Evolutionary conservation across 2,797 vertebrate genomes (phyloP).

Genomic region (Anas bernieri): DNA sequence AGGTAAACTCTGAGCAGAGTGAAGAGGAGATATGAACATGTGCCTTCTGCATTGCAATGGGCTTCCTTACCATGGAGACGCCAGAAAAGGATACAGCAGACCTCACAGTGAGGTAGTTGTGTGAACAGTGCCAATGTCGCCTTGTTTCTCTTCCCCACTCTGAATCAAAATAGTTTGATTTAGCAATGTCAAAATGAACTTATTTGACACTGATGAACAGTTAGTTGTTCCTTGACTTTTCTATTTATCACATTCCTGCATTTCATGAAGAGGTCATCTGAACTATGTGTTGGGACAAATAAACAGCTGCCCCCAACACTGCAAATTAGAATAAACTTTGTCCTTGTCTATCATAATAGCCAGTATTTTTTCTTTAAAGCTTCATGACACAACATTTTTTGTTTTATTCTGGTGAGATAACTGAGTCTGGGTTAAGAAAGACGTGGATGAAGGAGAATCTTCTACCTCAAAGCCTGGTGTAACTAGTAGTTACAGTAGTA

Average conservation of each 20-base stretch:
- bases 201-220: not conserved
- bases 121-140: rapidly evolving
- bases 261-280: not conserved
- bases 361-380: not conserved
- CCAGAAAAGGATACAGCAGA: not conserved
- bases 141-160: not conserved
- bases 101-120: rapidly evolving
- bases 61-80: not conserved
- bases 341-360: rapidly evolving
- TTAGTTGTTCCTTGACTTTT: not conserved
- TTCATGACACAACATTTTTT: not conserved
- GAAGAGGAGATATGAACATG: rapidly evolving
- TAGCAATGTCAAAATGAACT: not conserved
- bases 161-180: not conserved
- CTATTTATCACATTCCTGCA: not conserved
- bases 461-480: not conserved
- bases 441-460: not conserved
- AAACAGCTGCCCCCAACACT: not conserved
- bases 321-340: not conserved
- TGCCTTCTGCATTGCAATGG: not conserved
- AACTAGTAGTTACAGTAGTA: not conserved
- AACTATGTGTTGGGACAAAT: not conserved
- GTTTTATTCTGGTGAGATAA: not conserved
- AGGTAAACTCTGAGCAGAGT: not conserved
- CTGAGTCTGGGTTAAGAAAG: not conserved